Evolutionary conservation across 2,888 invertebrate species (phyloP), one percentile per base, ranked within the genome.

Genomic region (Terebella lapidaria): DNA sequence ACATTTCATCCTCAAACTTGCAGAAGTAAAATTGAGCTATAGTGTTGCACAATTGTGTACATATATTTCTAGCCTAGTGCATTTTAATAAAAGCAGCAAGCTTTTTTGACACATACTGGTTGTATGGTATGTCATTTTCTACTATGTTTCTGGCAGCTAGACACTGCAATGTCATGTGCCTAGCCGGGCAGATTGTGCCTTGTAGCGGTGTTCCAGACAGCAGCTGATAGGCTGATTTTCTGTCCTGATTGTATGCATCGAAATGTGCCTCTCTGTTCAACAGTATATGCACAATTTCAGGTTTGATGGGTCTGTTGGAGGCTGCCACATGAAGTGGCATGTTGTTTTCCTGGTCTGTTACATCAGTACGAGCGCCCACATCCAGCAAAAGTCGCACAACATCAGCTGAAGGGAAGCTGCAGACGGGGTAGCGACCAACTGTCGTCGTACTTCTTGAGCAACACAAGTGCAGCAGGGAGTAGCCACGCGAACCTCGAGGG

Each of bases 271-370:
- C 94, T 74, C 87, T 85, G 3, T 87, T 83, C 0, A 95, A 84
- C 3, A 96, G 83, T 5, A 86, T 85, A 69, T 86, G 84, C 0
- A 91, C 87, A 47, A 93, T 85, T 49, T 86, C 86, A 1, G 86
- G 83, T 0, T 89, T 87, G 72, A 88, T 89, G 0, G 89, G 89
- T 60, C 88, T 87, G 80, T 88, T 86, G 49, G 72, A 73, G 64
- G 90, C 91, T 0, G 89, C 88, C 62, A 93, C 84, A 78, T 94
- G 94, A 55, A 95, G 84, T 15, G 94, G 89, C 24, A 92, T 92
- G 82, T 93, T 92, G 24, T 91, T 91, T 59, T 87, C 87, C 57
- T 87, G 87, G 81, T 95, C 94, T 1, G 86, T 81, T 0, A 88
- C 88, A 80, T 88, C 88, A 0, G 90, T 88, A 81, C 88, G 85